Conservation (phyloP, 2,888 invertebrate genomes). For the Lasioglossum pauxillum region DNA sequence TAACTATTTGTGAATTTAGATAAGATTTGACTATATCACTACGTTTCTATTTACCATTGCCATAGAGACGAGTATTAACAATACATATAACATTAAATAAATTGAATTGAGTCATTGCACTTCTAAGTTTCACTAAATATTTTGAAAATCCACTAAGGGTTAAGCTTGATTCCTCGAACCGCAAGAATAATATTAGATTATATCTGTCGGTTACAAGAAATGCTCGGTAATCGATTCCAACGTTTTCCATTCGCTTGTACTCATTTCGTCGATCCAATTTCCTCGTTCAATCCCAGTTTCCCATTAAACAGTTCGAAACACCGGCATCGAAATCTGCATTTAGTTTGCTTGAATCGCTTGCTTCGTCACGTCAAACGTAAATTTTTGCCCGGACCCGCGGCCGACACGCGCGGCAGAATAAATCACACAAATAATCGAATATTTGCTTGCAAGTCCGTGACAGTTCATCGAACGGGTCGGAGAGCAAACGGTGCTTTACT, state of each 20-base stretch:
- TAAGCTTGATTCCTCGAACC: not conserved
- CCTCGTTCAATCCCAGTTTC: not conserved
- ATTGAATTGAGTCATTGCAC: not conserved
- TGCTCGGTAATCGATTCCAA: not conserved
- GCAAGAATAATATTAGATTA: not conserved
- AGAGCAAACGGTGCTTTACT: slow-evolving; percentile 3
- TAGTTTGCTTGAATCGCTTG: slow-evolving; percentile 22
- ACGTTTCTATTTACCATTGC: no score
- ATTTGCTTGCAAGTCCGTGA: slow-evolving; percentile 32
- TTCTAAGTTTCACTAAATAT: not conserved
- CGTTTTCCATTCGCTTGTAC: not conserved
- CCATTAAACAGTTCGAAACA: slow-evolving; percentile 21
- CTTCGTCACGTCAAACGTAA: slow-evolving; percentile 30
- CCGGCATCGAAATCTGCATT: not conserved
- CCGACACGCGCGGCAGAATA: slow-evolving; percentile 13
- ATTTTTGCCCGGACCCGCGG: slow-evolving; percentile 18
- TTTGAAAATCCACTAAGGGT: not conserved
- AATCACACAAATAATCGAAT: slow-evolving; percentile 36
- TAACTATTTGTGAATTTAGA: no score
- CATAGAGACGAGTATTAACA: not conserved
- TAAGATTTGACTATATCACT: not conserved
- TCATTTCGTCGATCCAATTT: slow-evolving; percentile 12
- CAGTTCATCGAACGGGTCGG: slow-evolving; percentile 24
- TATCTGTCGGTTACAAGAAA: not conserved
- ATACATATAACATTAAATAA: not conserved